Conservation (phyloP, 2,113 vertebrate species). For the Eurystomus gularis region DNA sequence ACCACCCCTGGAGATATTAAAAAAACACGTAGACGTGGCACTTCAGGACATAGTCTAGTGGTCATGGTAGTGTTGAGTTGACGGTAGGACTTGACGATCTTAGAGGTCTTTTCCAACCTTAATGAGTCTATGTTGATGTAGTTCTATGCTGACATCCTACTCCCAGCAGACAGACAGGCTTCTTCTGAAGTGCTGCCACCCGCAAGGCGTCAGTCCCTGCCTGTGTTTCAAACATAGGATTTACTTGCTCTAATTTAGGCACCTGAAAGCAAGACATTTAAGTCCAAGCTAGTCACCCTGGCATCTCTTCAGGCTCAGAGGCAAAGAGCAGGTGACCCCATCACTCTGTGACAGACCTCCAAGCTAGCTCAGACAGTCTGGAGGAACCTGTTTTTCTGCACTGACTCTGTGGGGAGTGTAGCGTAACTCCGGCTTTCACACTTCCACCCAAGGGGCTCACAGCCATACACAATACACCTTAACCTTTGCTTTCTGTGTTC, state of each 20-base stretch:
- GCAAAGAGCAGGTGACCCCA: not conserved
- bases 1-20: too few species aligned
- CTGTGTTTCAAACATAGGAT: rapidly evolving
- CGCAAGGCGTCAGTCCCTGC: not conserved
- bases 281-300: not conserved
- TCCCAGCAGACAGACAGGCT: rapidly evolving
- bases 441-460: not conserved
- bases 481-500: not conserved
- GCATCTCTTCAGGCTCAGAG: not conserved
- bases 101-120: too few species aligned
- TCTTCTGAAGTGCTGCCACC: not conserved
- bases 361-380: not conserved
- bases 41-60: too few species aligned
- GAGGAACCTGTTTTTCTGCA: not conserved
- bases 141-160: too few species aligned
- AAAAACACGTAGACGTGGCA: too few species aligned
- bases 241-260: not conserved
- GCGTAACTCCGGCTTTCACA: not conserved
- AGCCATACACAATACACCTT: rapidly evolving
- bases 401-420: not conserved
- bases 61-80: too few species aligned
- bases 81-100: too few species aligned
- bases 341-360: not conserved
- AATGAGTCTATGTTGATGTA: too few species aligned
- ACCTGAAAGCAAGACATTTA: not conserved